Percentiles rank a stretch among this genome's conserved stretches.
Evolutionary conservation across 2,113 vertebrate genomes (phyloP).

Genomic region (Brachirus orientalis): DNA sequence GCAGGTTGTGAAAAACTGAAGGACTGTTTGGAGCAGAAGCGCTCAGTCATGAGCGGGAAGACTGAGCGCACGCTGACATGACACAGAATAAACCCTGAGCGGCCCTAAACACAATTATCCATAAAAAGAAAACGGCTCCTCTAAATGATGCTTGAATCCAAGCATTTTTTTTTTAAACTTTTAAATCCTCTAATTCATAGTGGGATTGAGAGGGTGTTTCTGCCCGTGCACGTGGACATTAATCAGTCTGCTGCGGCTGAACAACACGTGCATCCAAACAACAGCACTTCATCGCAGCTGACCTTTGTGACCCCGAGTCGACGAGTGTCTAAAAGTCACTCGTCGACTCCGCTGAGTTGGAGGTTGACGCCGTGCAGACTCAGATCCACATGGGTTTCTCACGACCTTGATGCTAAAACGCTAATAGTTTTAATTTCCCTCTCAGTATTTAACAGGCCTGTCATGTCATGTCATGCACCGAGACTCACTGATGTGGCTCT

Average conservation of each 20-base stretch:
- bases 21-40: too few species aligned
- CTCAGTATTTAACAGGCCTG: not conserved
- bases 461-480: too few species aligned
- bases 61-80: constrained; percentile 7
- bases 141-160: constrained; percentile 24
- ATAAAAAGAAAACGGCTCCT: constrained; percentile 35
- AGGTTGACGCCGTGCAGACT: not conserved
- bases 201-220: constrained; percentile 61
- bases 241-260: constrained; percentile 55
- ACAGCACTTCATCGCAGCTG: constrained; percentile 42
- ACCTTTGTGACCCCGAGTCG: not conserved
- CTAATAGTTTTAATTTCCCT: not conserved
- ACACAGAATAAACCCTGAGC: constrained; percentile 29
- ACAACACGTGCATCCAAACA: constrained; percentile 47
- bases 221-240: constrained; percentile 58
- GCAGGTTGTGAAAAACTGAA: not conserved
- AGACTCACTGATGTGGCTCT: not conserved
- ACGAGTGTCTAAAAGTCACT: constrained; percentile 31
- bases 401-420: not conserved
- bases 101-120: constrained; percentile 43
- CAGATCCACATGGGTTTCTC: not conserved
- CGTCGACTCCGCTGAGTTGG: not conserved
- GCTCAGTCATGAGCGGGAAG: not conserved
- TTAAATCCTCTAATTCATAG: constrained; percentile 53
- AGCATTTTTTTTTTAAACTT: too few species aligned